phyloP scores from a whole-genome alignment of 2,888 invertebrate species.

The Cyclophora punctaria region DNA sequence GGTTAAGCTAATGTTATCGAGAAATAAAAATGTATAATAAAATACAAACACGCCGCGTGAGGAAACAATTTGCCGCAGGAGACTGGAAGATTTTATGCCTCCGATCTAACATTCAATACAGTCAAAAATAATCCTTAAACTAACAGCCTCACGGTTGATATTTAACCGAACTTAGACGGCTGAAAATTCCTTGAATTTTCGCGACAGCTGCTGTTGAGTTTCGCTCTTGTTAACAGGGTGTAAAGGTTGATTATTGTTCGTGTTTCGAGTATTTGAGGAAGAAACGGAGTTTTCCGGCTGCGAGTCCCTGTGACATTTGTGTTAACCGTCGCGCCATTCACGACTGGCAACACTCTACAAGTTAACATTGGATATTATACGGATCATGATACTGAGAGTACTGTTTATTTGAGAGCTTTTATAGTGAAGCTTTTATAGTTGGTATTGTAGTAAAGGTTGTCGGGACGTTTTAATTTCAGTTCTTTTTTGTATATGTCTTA shows the following conservation, averaged over 20 bases:
- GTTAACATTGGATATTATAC: no score
- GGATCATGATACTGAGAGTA: no score
- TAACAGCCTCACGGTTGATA: constrained; percentile 32
- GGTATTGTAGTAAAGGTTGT: no score
- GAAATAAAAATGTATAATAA: constrained; percentile 76
- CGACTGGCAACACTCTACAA: constrained; percentile 44
- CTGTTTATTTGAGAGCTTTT: no score
- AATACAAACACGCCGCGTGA: constrained; percentile 73
- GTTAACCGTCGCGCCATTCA: constrained; percentile 71
- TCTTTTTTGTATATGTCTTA: no score
- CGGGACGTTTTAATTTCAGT: no score
- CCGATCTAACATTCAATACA: constrained; percentile 26
- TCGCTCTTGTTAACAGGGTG: constrained; percentile 26
- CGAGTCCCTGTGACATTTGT: constrained; percentile 72
- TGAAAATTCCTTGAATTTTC: constrained; percentile 71
- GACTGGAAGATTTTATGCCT: constrained; percentile 71
- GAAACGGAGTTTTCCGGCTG: constrained; percentile 74
- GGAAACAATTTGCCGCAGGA: constrained; percentile 75
- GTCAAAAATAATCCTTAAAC: constrained; percentile 32
- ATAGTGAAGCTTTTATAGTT: no score
- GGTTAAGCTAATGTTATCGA: constrained; percentile 76
- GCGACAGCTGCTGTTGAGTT: constrained; percentile 18
- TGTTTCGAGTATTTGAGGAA: constrained; percentile 57
- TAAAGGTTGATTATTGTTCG: constrained; percentile 34
- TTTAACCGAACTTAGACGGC: constrained; percentile 27